Evolutionary conservation across 1,140 invertebrate genomes (phyloP).

Genomic region (Drosophila pandora): DNA sequence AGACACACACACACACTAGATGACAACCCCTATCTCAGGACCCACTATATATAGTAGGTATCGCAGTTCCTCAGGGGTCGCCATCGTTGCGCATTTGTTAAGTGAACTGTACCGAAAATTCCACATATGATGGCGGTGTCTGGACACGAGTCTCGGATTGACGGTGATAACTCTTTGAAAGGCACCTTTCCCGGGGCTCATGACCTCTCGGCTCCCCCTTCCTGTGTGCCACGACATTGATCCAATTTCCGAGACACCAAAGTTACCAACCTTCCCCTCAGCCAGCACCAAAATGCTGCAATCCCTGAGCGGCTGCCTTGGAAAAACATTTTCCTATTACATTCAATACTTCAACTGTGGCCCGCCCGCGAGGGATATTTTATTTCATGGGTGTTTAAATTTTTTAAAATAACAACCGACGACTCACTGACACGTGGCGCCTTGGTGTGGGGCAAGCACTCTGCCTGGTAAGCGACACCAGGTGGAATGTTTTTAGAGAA

Average conservation of each 20-base stretch:
- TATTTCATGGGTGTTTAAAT: constrained; percentile 81
- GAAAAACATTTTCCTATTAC: constrained; percentile 80
- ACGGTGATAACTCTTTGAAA: constrained; percentile 60
- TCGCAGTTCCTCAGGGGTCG: constrained; percentile 6
- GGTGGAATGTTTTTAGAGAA: constrained; percentile 45
- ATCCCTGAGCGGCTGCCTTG: constrained; percentile 61
- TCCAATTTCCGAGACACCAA: constrained; percentile 67
- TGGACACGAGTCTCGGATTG: constrained; percentile 50
- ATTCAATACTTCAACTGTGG: constrained; percentile 65
- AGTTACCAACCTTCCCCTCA: constrained; percentile 3
- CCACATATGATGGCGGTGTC: constrained; percentile 52
- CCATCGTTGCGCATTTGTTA: constrained; percentile 61
- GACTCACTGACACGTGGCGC: constrained; percentile 71
- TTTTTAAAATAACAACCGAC: constrained; percentile 80
- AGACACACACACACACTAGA: constrained; percentile 1
- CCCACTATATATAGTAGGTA: constrained; percentile 29
- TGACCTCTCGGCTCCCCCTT: constrained; percentile 15
- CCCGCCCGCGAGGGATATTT: constrained; percentile 55
- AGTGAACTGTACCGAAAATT: constrained; percentile 69
- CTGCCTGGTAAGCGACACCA: constrained; percentile 42
- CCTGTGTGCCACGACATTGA: constrained; percentile 48
- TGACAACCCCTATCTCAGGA: constrained; percentile 33
- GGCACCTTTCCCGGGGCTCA: constrained; percentile 45
- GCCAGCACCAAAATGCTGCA: neutral
- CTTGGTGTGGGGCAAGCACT: constrained; percentile 42